Percentiles rank a stretch among this genome's conserved stretches.
Evolutionary conservation across 2,797 vertebrate genomes (phyloP).

Genomic region (Eupleurogrammus muticus): DNA sequence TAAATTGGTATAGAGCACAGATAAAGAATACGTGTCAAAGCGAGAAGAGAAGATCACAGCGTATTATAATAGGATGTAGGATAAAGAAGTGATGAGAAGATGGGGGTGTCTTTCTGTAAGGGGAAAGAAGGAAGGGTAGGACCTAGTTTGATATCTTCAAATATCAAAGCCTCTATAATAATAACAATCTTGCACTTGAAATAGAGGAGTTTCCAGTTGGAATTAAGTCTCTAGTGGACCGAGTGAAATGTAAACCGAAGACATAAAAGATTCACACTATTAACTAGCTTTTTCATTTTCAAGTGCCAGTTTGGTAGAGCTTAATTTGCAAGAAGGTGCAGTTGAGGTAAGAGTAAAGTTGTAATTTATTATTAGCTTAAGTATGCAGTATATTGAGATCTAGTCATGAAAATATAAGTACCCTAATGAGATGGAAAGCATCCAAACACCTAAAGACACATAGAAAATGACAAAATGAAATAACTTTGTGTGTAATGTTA

Average conservation of each 20-base stretch:
- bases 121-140: constrained; percentile 66
- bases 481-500: neutral
- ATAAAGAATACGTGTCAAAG: constrained; percentile 51
- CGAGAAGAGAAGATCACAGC: constrained; percentile 53
- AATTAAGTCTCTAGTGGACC: constrained; percentile 38
- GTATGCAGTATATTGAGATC: neutral
- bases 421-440: neutral
- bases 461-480: neutral
- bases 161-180: constrained; percentile 60
- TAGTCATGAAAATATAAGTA: constrained; percentile 5
- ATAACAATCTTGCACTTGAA: constrained; percentile 26
- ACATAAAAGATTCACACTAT: constrained; percentile 33
- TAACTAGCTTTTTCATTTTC: constrained; percentile 17
- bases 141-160: constrained; percentile 64
- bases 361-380: no score
- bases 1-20: constrained; percentile 39
- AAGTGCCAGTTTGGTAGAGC: neutral
- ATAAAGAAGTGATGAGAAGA: constrained; percentile 51
- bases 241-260: constrained; percentile 41
- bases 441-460: neutral
- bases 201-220: constrained; percentile 40
- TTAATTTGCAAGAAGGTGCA: neutral
- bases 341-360: constrained; percentile 1
- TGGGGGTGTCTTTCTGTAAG: constrained; percentile 49
- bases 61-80: constrained; percentile 39